Evolutionary conservation across 2,797 vertebrate genomes (phyloP).

Genomic region (Orientallactaga sibirica): DNA sequence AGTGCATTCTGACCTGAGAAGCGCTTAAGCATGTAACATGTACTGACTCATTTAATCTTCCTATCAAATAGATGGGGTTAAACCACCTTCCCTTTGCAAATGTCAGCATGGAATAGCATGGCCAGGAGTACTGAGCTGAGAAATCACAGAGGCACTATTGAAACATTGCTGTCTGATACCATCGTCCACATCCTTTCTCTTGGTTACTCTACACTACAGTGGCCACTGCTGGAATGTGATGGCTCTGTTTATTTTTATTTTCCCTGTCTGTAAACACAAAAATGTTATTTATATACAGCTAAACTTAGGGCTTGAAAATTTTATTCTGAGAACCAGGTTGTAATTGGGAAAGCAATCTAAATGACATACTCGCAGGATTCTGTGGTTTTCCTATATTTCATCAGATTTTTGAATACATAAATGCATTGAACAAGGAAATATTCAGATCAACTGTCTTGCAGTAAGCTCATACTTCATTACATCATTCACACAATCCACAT

Average conservation of each 20-base stretch:
- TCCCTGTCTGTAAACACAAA: constrained; percentile 5
- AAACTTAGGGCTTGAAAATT: background rate
- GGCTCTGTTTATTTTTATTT: background rate
- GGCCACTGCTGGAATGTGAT: background rate
- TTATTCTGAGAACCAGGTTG: background rate
- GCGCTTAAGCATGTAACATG: background rate
- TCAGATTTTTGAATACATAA: constrained; percentile 48
- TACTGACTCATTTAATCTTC: background rate
- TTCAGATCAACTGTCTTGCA: constrained; percentile 14
- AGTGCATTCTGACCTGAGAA: background rate
- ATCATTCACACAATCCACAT: constrained; percentile 62
- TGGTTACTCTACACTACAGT: background rate
- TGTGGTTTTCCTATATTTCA: background rate
- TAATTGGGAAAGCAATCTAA: constrained; percentile 42
- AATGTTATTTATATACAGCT: constrained; percentile 10
- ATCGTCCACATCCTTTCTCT: background rate
- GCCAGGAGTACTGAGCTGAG: background rate
- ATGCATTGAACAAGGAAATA: background rate
- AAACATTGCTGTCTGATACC: background rate
- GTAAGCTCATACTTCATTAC: constrained; percentile 36
- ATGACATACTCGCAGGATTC: background rate
- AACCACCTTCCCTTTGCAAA: constrained; percentile 10
- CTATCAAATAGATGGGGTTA: background rate
- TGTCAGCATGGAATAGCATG: background rate
- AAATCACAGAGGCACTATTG: background rate